Evolutionary conservation across 1,140 invertebrate species (phyloP).

Genomic region (Calosoma granatense): DNA sequence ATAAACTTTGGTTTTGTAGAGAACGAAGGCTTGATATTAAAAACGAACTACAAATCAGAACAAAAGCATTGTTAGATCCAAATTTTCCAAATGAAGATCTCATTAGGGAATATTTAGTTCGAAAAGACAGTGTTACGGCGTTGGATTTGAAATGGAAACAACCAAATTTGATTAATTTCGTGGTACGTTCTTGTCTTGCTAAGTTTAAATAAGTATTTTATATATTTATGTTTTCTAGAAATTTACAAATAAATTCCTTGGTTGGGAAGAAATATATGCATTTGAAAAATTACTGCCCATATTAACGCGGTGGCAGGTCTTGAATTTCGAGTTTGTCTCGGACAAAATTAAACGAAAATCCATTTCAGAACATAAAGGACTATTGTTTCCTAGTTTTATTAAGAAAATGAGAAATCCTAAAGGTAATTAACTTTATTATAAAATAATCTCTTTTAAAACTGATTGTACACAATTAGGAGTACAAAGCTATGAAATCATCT

Average conservation of each 20-base stretch:
- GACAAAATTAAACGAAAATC: background rate
- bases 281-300: constrained; percentile 70
- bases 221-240: constrained; percentile 37
- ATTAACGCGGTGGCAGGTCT: constrained; percentile 58
- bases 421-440: too few species aligned
- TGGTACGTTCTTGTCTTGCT: constrained; percentile 41
- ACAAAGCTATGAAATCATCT: constrained; percentile 59
- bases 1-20: constrained; percentile 32
- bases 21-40: constrained; percentile 47
- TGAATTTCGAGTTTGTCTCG: constrained; percentile 24
- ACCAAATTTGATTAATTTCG: constrained; percentile 57
- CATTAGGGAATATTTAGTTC: constrained; percentile 61
- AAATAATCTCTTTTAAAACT: constrained; percentile 6
- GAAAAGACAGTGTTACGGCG: constrained; percentile 37
- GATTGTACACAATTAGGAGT: constrained; percentile 35
- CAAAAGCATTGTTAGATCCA: constrained; percentile 50
- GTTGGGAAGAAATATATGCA: constrained; percentile 66
- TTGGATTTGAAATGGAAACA: constrained; percentile 49
- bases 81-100: constrained; percentile 62
- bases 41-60: constrained; percentile 57
- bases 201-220: background rate
- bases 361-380: constrained; percentile 19
- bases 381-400: constrained; percentile 40
- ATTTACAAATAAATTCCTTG: constrained; percentile 51
- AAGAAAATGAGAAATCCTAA: constrained; percentile 50